phyloP scores from a whole-genome alignment of 2,888 invertebrate species.

The Leptinotarsa juncta region DNA sequence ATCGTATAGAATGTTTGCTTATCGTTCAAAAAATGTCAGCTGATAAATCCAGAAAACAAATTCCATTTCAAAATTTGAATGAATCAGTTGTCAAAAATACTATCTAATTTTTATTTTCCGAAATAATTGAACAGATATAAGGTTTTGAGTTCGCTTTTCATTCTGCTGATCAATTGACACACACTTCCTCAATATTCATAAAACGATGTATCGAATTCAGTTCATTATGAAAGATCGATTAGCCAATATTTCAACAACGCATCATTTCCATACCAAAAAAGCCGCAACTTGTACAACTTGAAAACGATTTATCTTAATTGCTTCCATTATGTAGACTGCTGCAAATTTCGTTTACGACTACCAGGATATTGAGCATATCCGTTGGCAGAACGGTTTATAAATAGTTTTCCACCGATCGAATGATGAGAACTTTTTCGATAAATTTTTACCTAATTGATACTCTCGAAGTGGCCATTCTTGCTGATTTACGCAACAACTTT shows the following conservation, averaged over 20 bases:
- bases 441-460: not conserved
- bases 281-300: constrained; percentile 1
- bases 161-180: too few relatives aligned
- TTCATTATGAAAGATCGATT: not conserved
- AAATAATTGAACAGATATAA: too few relatives aligned
- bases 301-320: constrained; percentile 15
- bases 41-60: too few relatives aligned
- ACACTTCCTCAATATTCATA: too few relatives aligned
- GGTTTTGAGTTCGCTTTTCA: too few relatives aligned
- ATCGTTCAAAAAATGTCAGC: too few relatives aligned
- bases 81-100: too few relatives aligned
- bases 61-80: too few relatives aligned
- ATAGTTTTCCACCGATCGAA: not conserved
- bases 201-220: not conserved
- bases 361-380: constrained; percentile 17
- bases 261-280: constrained; percentile 4
- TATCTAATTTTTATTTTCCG: too few relatives aligned
- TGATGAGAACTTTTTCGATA: constrained; percentile 7
- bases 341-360: constrained; percentile 18
- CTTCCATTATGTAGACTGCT: constrained; percentile 10
- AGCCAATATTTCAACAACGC: not conserved
- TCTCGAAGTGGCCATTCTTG: constrained; percentile 9
- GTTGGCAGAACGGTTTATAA: not conserved
- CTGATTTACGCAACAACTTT: constrained; percentile 14
- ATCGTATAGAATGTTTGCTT: too few relatives aligned